phyloP scores from a whole-genome alignment of 1,140 invertebrate genomes.

The Drosophila nigromelanica region DNA sequence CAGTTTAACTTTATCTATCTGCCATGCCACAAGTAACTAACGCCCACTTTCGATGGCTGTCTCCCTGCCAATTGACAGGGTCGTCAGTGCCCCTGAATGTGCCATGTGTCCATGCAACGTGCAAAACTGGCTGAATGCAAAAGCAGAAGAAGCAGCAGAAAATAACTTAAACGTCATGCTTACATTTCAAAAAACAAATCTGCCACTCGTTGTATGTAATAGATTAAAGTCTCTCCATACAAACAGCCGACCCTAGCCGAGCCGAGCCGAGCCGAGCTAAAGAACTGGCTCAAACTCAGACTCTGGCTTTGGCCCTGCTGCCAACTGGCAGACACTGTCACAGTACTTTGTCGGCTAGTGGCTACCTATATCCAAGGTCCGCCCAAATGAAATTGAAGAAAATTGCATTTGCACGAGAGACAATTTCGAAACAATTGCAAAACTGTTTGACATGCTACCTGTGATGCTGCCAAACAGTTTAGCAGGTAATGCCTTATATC shows the following conservation, averaged over 20 bases:
- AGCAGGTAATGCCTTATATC: constrained; percentile 82
- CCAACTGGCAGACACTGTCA: constrained; percentile 64
- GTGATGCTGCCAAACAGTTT: constrained; percentile 81
- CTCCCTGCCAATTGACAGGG: constrained; percentile 26
- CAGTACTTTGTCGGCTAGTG: constrained; percentile 16
- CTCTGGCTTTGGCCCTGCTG: constrained; percentile 25
- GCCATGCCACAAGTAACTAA: constrained; percentile 31
- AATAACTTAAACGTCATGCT: constrained; percentile 80
- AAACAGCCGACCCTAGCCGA: constrained; percentile 3
- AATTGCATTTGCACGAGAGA: constrained; percentile 83
- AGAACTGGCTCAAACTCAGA: constrained; percentile 15
- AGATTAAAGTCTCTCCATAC: constrained; percentile 66
- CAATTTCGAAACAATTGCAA: constrained; percentile 83
- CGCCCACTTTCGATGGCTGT: constrained; percentile 10
- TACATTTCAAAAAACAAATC: constrained; percentile 70
- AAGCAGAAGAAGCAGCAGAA: constrained; percentile 34
- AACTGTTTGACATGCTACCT: constrained; percentile 80
- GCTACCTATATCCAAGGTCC: constrained; percentile 44
- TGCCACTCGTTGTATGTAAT: constrained; percentile 72
- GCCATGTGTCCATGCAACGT: background rate
- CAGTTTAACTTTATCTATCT: constrained; percentile 58
- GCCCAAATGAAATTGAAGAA: constrained; percentile 82
- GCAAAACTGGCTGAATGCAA: constrained; percentile 36
- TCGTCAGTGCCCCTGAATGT: background rate
- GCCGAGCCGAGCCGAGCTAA: constrained; percentile 10